A percentile compares a stretch with the other conserved stretches of the same genome.
These are phyloP conservation scores for Phoronis australis DNA, from an alignment of 2,888 invertebrate species.

Conservation along the genomic window DNA sequence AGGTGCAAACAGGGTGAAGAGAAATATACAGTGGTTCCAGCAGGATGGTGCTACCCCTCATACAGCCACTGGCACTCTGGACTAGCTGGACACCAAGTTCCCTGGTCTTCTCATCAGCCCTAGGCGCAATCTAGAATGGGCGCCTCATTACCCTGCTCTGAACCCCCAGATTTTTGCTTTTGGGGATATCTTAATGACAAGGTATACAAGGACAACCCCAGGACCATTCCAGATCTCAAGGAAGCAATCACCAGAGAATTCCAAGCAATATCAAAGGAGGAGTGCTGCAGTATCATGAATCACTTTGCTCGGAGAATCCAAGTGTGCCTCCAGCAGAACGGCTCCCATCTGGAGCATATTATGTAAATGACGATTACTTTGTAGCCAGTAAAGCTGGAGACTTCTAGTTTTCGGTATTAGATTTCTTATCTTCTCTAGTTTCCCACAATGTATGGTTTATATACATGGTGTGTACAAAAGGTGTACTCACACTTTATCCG, in stretches of 20 bases:
- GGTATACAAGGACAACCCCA: neutral
- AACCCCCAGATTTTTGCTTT: neutral
- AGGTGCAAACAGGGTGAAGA: too few relatives aligned
- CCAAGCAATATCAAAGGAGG: neutral
- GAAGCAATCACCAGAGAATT: neutral
- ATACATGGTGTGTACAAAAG: too few relatives aligned
- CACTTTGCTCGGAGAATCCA: neutral
- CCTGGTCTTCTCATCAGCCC: neutral
- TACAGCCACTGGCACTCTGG: neutral
- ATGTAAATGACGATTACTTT: too few relatives aligned
- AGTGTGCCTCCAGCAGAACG: neutral
- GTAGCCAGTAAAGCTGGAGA: too few relatives aligned
- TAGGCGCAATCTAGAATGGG: neutral
- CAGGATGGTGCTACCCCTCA: neutral
- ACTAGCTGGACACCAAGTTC: neutral
- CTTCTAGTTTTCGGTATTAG: too few relatives aligned
- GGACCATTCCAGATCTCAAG: neutral
- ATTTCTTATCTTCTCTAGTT: too few relatives aligned
- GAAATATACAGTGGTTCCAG: neutral
- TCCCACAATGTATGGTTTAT: too few relatives aligned
- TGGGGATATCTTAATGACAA: neutral
- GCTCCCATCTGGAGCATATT: neutral
- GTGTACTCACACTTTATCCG: too few relatives aligned
- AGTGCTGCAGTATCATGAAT: neutral
- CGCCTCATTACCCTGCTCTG: neutral